Base-by-base conservation (phyloP, 2,113 vertebrate species). In the Beaufortia kweichowensis region DNA sequence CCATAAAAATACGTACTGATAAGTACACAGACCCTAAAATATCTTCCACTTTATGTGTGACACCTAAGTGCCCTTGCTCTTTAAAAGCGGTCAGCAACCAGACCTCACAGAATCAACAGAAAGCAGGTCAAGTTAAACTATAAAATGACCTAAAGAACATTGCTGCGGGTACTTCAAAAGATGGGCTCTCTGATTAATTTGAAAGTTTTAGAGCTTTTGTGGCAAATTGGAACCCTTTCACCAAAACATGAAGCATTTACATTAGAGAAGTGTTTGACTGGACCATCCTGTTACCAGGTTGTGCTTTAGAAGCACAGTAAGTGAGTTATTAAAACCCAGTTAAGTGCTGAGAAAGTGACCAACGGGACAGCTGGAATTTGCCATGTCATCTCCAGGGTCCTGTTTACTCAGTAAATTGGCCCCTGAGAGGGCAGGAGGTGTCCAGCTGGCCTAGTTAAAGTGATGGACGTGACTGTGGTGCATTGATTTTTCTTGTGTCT, bases 321-420 rank as follows among this genome's bases (percentile, higher is more conserved):
- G 84, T 33, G 39, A 48, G 82, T 89, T 87, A 88, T 89, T 91
- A 89, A 85, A 90, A 83, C 57, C 78, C 71, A 87, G 64, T 85
- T n/a, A 70, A 70, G 84, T 73, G 67, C 82, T 76, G 85, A 89
- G 83, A 86, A 89, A 82, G 87, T 82, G 81, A 61, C 79, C 64
- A 50, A 70, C 23, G 6, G 41, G 33, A 81, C 82, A 67, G 83
- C 48, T 31, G 85, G 84, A 80, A 85, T 63, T 72, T 70, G 9
- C 8, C 28, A 53, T 28, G 43, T 35, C 50, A 43, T 85, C 78
- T 84, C 83, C 39, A 65, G 59, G 74, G 46, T 84, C 78, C 82
- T 87, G 85, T 90, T 91, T 89, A 86, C 85, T 85, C 83, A 85
- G 81, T 87, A 93, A 92, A 93, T 93, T 92, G 89, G 90, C 90